Evolutionary conservation across 2,888 invertebrate genomes (phyloP).

Genomic region (Limenitis camilla): DNA sequence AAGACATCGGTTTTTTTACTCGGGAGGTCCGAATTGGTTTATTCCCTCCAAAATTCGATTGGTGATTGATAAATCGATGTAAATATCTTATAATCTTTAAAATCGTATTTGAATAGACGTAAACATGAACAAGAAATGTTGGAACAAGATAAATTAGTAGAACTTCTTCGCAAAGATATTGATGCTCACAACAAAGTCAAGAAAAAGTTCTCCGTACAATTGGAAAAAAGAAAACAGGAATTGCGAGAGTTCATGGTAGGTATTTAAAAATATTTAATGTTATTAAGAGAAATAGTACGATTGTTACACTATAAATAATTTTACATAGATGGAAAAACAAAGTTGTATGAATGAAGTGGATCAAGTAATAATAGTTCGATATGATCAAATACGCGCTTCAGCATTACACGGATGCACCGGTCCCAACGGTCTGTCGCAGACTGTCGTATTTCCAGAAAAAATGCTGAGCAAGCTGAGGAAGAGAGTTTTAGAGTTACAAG

Average conservation of each 20-base stretch:
- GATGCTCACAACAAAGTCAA: constrained; percentile 75
- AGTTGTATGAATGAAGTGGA: constrained; percentile 85
- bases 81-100: no score
- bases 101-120: constrained; percentile 43
- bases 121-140: constrained; percentile 74
- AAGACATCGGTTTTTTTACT: neutral
- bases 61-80: no score
- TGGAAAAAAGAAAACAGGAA: constrained; percentile 73
- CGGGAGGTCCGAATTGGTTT: neutral
- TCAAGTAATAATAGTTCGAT: constrained; percentile 78
- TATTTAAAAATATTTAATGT: no score
- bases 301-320: neutral
- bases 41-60: no score
- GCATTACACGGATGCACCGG: constrained; percentile 61
- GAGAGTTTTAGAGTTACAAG: constrained; percentile 77
- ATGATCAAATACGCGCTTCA: constrained; percentile 78
- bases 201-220: constrained; percentile 68
- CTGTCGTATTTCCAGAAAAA: constrained; percentile 78
- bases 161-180: constrained; percentile 74
- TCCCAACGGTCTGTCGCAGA: constrained; percentile 51
- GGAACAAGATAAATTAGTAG: constrained; percentile 74
- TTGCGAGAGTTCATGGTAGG: constrained; percentile 78
- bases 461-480: constrained; percentile 73
- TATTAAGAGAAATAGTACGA: no score
- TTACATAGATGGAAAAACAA: constrained; percentile 80